A percentile compares a stretch with the other conserved stretches of the same genome.
phyloP scores from a whole-genome alignment of 53 echinoderm and acorn worm species.

The Paelopatides confundens region DNA sequence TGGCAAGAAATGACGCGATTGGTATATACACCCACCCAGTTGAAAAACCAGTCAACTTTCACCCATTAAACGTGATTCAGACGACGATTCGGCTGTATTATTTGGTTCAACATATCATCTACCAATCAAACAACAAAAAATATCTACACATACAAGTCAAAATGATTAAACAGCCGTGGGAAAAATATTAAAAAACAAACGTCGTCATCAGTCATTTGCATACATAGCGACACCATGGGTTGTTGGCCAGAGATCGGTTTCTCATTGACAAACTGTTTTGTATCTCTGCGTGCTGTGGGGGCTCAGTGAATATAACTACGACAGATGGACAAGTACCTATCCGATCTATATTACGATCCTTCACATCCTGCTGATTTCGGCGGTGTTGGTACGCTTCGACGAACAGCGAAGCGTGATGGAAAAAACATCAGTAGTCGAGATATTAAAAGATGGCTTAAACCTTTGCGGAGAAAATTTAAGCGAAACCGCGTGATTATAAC shows the following conservation, averaged over 20 bases:
- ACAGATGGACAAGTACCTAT: conserved; percentile 55
- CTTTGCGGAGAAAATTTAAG: conserved; percentile 18
- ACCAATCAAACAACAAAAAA: neutral
- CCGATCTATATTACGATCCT: conserved; percentile 71
- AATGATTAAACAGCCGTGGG: conserved; percentile 20
- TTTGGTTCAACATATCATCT: neutral
- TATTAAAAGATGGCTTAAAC: conserved; percentile 8
- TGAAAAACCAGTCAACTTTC: neutral
- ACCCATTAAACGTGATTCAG: neutral
- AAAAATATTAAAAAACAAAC: conserved; percentile 20
- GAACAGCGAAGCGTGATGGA: neutral
- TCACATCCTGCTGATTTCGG: conserved; percentile 63
- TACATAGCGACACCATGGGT: conserved; percentile 10
- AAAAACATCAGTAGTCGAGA: neutral
- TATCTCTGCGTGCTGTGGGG: neutral
- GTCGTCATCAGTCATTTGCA: no score
- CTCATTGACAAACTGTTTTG: conserved; percentile 21
- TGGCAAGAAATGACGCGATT: conserved; percentile 34
- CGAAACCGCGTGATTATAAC: conserved; percentile 43
- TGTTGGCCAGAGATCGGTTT: neutral
- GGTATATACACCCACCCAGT: neutral
- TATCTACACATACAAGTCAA: neutral
- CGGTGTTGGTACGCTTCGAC: conserved; percentile 54
- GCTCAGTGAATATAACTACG: neutral
- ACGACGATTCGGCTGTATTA: neutral